Evolutionary conservation across 2,888 invertebrate species (phyloP).

Genomic region (Mythimna vitellina): DNA sequence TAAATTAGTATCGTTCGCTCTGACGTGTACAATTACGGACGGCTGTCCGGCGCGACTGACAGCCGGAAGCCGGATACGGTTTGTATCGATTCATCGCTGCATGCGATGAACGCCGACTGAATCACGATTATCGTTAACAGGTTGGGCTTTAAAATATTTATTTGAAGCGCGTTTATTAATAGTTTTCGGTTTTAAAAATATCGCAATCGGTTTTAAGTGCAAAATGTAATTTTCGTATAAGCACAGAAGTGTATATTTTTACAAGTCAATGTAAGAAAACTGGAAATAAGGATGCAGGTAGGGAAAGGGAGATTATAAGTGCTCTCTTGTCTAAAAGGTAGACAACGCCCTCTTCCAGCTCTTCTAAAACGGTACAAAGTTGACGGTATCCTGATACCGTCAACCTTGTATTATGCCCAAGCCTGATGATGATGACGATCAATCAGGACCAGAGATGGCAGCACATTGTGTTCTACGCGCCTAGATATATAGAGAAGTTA

Average conservation of each 20-base stretch:
- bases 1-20: constrained; percentile 56
- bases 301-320: no score
- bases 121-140: constrained; percentile 49
- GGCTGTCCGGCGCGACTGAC: constrained; percentile 46
- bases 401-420: no score
- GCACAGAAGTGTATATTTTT: not conserved
- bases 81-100: constrained; percentile 59
- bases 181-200: not conserved
- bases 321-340: no score
- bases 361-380: no score
- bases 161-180: not conserved
- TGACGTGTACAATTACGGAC: constrained; percentile 56
- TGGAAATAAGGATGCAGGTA: no score
- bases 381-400: no score
- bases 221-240: not conserved
- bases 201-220: not conserved
- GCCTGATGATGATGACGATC: no score
- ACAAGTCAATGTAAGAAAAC: not conserved
- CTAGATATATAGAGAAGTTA: no score
- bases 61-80: constrained; percentile 44
- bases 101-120: constrained; percentile 56
- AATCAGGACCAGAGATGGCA: no score
- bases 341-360: no score
- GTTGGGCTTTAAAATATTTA: constrained; percentile 30
- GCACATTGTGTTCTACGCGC: no score